Evolutionary conservation across 2,797 vertebrate species (phyloP), one percentile per base, ranked within the genome.

Genomic region (Anguilla anguilla): DNA sequence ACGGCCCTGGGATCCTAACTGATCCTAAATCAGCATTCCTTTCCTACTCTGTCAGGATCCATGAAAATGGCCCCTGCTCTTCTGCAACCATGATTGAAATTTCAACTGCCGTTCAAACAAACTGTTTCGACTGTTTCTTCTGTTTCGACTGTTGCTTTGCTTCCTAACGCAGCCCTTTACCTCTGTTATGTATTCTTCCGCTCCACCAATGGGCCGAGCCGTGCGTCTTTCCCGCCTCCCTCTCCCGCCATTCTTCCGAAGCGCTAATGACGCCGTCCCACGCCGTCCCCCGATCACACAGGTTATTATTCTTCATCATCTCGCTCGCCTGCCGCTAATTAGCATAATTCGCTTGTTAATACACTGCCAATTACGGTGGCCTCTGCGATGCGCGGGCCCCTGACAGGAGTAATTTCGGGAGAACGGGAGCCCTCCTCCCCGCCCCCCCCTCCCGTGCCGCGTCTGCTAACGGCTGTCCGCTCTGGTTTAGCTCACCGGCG

Each of bases 261-360:
- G 97, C 97, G 96, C 96, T 96, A 97, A n/a, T n/a, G n/a, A n/a
- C 92, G 92, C 92, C 89, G 87, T 90, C 84, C 5, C 90, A 0
- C 49, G 3, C 89, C 72, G 88, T 93, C 84, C 89, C 93, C 92
- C 88, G 92, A 92, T 94, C 91, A 94, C 90, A 86, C 90, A 90
- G 85, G 93, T 93, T 95, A 95, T 96, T 95, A 96, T 95, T 96
- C 93, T 94, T 96, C 92, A 93, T 95, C 95, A 93, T 94, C 94
- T 35, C 94, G 93, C 5, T 67, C 9, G 95, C 88, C 17, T 92
- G 92, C 90, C 95, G 93, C 94, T 97, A 96, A 97, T 97, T 96
- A 97, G 95, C 94, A 95, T 96, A 96, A 97, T 97, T 97, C 96
- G 94, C 95, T 96, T 96, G 96, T 97, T 98, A 97, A 97, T 96